Conservation (phyloP, 2,797 vertebrate genomes). For the Apodemus agrarius region DNA sequence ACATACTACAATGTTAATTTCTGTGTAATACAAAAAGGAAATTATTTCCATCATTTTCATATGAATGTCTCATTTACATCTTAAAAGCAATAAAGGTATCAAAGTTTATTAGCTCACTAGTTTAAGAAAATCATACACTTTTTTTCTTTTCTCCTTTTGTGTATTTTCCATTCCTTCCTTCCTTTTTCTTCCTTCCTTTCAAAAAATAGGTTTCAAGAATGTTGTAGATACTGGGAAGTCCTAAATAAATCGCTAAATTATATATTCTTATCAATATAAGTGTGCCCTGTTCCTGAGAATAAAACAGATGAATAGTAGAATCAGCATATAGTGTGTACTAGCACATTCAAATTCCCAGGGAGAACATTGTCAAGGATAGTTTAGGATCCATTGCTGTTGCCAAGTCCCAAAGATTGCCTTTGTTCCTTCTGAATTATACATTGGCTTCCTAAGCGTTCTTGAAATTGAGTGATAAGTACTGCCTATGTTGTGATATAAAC, state of each 20-base stretch:
- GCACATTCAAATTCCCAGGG: neutral
- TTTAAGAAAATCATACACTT: neutral
- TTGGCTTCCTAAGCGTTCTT: neutral
- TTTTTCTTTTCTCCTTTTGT: neutral
- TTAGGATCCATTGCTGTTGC: neutral
- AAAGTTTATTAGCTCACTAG: neutral
- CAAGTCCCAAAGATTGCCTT: neutral
- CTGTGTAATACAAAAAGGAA: neutral
- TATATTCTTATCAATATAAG: neutral
- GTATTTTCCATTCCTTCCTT: neutral
- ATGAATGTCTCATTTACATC: constrained; percentile 36
- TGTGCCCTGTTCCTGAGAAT: neutral
- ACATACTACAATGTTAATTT: constrained; percentile 49
- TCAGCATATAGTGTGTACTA: fast-evolving
- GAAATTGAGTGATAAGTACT: neutral
- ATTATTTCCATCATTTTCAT: constrained; percentile 21
- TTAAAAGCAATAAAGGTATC: constrained; percentile 29
- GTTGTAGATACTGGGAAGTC: neutral
- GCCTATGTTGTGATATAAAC: neutral
- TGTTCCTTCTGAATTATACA: neutral
- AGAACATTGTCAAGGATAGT: neutral
- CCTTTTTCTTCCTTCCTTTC: too few relatives aligned
- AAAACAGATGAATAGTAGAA: neutral
- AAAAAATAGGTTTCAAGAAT: neutral
- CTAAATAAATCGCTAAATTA: neutral